Evolutionary conservation across 64 coral and sea anemone species (phyloP).

Genomic region (Stylophora pistillata): DNA sequence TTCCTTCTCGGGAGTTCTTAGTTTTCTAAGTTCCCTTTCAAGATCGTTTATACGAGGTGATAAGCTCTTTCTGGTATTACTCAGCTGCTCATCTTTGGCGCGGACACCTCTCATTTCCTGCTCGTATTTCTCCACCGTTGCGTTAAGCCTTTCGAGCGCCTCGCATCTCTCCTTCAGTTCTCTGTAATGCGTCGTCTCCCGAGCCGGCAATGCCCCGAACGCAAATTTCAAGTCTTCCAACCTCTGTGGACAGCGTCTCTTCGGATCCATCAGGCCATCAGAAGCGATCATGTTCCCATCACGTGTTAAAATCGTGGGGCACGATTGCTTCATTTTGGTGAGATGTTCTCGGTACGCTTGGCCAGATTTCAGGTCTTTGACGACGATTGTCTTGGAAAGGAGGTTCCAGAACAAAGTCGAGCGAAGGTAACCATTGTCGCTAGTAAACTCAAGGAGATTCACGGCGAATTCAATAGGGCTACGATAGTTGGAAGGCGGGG

Average conservation of each 20-base stretch:
- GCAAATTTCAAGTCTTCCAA: conserved; percentile 52
- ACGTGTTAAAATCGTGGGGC: conserved; percentile 75
- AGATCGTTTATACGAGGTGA: conserved; percentile 61
- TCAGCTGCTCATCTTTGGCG: conserved; percentile 50
- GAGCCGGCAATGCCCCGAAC: conserved; percentile 69
- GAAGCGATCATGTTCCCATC: conserved; percentile 86
- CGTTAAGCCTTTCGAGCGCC: conserved; percentile 35
- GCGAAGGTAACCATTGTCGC: conserved; percentile 62
- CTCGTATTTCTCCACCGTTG: conserved; percentile 29
- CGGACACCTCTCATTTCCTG: background rate
- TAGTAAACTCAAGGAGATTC: conserved; percentile 80
- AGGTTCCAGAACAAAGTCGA: conserved; percentile 78
- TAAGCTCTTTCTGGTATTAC: conserved; percentile 32
- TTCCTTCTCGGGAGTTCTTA: conserved; percentile 34
- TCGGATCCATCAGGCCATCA: conserved; percentile 89
- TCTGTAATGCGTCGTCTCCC: conserved; percentile 41
- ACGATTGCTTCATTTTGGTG: conserved; percentile 63
- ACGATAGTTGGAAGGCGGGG: conserved; percentile 56
- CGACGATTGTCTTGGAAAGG: conserved; percentile 74
- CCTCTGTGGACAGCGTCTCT: conserved; percentile 48
- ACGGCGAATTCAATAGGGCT: conserved; percentile 85
- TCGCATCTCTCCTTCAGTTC: conserved; percentile 20
- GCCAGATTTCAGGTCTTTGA: conserved; percentile 74
- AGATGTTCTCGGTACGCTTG: conserved; percentile 82
- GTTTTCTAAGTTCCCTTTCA: conserved; percentile 71